phyloP scores from a whole-genome alignment of 2,888 invertebrate genomes.

The Labia minor region DNA sequence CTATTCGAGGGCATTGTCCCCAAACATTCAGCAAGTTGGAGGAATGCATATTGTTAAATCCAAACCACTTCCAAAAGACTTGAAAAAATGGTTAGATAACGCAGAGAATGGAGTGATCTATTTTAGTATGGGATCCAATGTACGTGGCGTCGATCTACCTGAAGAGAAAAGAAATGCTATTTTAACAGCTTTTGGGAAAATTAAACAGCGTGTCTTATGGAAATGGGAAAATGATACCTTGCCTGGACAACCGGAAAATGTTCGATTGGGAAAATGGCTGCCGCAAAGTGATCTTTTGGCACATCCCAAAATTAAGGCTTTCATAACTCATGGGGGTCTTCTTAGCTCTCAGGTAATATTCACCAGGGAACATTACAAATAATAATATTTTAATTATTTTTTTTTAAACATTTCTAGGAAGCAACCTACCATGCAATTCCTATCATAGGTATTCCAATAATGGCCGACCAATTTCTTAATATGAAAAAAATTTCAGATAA shows the following conservation, averaged over 20 bases:
- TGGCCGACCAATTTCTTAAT: slow-evolving; percentile 33
- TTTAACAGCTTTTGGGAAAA: slow-evolving; percentile 28
- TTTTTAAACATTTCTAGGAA: slow-evolving; percentile 22
- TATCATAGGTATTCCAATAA: slow-evolving; percentile 27
- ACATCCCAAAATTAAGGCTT: slow-evolving; percentile 56
- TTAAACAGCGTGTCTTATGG: slow-evolving; percentile 32
- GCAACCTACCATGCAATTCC: slow-evolving; percentile 28
- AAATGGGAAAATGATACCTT: slow-evolving; percentile 30
- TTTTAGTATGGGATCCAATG: slow-evolving; percentile 30
- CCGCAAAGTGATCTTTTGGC: slow-evolving; percentile 32
- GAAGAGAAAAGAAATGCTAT: slow-evolving; percentile 26
- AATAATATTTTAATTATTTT: no score
- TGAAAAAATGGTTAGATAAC: slow-evolving; percentile 27
- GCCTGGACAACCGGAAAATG: slow-evolving; percentile 29
- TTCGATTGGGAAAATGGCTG: slow-evolving; percentile 31
- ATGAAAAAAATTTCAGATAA: slow-evolving; percentile 34
- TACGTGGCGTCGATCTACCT: slow-evolving; percentile 27
- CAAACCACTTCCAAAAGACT: slow-evolving; percentile 20
- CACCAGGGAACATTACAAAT: no score
- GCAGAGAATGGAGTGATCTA: slow-evolving; percentile 29
- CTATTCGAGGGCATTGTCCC: not conserved
- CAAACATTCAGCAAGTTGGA: not conserved
- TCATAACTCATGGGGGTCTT: slow-evolving; percentile 63
- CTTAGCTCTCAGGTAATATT: slow-evolving; percentile 44
- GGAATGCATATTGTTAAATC: not conserved